Base-by-base conservation (phyloP, 2,888 invertebrate genomes). In the Heliconius charithonia region DNA sequence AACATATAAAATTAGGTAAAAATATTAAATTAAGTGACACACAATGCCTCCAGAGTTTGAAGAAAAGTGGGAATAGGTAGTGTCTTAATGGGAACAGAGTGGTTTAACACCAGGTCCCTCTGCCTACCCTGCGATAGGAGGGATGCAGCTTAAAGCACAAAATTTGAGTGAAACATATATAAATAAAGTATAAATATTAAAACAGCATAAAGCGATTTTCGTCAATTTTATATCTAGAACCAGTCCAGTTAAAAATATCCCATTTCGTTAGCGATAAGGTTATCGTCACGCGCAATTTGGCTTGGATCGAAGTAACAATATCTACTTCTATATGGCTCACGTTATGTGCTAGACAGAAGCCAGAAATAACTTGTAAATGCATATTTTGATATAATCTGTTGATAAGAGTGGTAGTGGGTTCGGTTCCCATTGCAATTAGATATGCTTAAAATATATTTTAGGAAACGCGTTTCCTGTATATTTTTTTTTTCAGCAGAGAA, bases 241-340 rank as follows among this genome's bases (percentile, higher is more conserved):
- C 69, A 41, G 69, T 69, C 69, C 56, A 51, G 56, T 71, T 71
- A 71, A 71, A 71, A 71, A 71, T 71, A 56, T 71, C 71, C 71
- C 71, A 74, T 74, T 63, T 37, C 27, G 74, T 41, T 27, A 27
- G 32, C 72, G 81, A 87, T 87, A 83, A 84, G 75, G 73, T 83
- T 86, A 87, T 87, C 87, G 83, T 88, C 86, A 90, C 90, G 87
- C 87, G 86, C 90, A 89, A 90, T 90, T 90, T 89, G 88, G 86
- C 74, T 71, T 66, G 78, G 67, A 62, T 78, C 77, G 78, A 76
- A 75, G 69, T 77, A 70, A 77, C 73, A 16, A 74, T 62, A 63
- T 74, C 73, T 74, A 74, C 41, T 16, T 41, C 25, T 41, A 45
- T 41, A 65, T 10, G 27, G 63, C 41, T 4, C 10, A 25, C 63